Conservation (phyloP, 2,888 invertebrate species). For the Pomacea canaliculata region DNA sequence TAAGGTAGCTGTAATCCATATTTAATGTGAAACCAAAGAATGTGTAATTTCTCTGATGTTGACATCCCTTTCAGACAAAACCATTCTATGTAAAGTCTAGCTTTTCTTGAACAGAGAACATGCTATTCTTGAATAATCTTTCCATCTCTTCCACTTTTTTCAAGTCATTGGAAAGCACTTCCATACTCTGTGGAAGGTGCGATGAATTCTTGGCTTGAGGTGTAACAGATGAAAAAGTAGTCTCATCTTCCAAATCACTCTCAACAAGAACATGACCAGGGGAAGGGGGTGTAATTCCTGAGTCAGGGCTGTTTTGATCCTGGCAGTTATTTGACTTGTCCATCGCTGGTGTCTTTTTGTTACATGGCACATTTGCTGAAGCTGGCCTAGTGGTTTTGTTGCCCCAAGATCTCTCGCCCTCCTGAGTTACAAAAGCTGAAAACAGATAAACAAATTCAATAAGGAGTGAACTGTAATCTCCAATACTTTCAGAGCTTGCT, state of each 20-base stretch:
- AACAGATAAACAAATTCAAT: background rate
- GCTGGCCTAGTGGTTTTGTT: too few relatives aligned
- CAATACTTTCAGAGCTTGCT: background rate
- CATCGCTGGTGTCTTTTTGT: background rate
- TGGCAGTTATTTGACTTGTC: background rate
- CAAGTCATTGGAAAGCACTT: slow-evolving; percentile 55
- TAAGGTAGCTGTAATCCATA: too few relatives aligned
- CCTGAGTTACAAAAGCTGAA: slow-evolving; percentile 30
- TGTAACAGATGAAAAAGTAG: slow-evolving; percentile 40
- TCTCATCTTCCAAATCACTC: slow-evolving; percentile 19
- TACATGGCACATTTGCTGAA: too few relatives aligned
- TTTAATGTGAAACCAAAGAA: too few relatives aligned
- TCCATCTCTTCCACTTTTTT: slow-evolving; percentile 54
- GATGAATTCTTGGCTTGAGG: slow-evolving; percentile 36
- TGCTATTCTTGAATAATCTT: slow-evolving; percentile 50
- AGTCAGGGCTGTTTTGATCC: background rate
- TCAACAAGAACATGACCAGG: slow-evolving; percentile 18
- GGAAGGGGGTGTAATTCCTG: slow-evolving; percentile 16
- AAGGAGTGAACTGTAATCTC: background rate
- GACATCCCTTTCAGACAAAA: slow-evolving; percentile 30
- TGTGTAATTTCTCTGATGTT: too few relatives aligned
- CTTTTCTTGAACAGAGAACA: slow-evolving; percentile 54
- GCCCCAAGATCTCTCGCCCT: background rate
- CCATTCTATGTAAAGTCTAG: slow-evolving; percentile 52
- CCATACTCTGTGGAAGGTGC: slow-evolving; percentile 45